phyloP scores from a whole-genome alignment of 2,888 invertebrate genomes.

The Andrena dorsata region DNA sequence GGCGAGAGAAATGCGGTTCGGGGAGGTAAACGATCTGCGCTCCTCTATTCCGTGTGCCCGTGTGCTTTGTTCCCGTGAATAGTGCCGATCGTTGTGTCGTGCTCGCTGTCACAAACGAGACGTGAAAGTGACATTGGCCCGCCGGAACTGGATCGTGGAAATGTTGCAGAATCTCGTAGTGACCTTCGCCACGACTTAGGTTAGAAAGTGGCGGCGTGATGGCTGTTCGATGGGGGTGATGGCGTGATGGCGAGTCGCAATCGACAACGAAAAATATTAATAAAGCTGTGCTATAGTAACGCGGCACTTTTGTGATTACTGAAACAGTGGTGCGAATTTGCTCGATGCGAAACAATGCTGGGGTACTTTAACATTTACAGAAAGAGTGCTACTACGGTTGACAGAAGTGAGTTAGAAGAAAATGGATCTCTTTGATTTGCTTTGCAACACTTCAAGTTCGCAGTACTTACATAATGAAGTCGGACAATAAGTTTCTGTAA shows the following conservation, averaged over 20 bases:
- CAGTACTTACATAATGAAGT: not conserved
- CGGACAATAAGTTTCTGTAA: not conserved
- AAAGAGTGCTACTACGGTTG: too few relatives aligned
- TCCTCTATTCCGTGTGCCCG: slow-evolving; percentile 38
- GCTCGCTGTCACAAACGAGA: slow-evolving; percentile 13
- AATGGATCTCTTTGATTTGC: not conserved
- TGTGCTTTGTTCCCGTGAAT: slow-evolving; percentile 49
- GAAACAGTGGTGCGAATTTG: not conserved
- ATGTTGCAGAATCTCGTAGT: not conserved
- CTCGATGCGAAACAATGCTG: too few relatives aligned
- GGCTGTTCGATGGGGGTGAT: not conserved
- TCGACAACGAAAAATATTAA: not conserved
- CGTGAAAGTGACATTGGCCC: slow-evolving; percentile 4
- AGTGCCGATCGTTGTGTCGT: slow-evolving; percentile 36
- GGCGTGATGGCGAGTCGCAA: not conserved
- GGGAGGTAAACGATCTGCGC: slow-evolving; percentile 54
- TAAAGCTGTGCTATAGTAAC: not conserved
- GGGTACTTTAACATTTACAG: too few relatives aligned
- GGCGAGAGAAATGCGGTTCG: slow-evolving; percentile 31
- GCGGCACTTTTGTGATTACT: not conserved
- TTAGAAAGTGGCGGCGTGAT: slow-evolving; percentile 24
- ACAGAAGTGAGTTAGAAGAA: not conserved
- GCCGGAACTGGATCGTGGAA: not conserved
- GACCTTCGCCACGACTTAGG: not conserved
- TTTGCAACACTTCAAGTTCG: not conserved